Evolutionary conservation across 2,113 vertebrate genomes (phyloP), one percentile per base, ranked within the genome.

Genomic region (Cynopterus brachyotis): DNA sequence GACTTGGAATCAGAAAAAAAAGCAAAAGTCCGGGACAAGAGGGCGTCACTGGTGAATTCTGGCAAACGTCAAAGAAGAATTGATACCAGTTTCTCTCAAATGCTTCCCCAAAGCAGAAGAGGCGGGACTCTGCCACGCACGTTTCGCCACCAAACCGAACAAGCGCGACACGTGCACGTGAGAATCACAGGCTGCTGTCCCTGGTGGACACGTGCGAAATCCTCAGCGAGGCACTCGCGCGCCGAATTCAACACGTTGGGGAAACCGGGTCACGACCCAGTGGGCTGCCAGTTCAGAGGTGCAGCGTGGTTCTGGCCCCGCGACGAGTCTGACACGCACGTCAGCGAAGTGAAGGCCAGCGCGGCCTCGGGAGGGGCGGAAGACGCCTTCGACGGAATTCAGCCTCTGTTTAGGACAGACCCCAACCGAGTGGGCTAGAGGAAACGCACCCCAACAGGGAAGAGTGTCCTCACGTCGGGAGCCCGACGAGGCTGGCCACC

Each of bases 221-320:
- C 22, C 40, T 35, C 69, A 35, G 35, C 30, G 5, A 62, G 75
- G 12, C 35, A 26, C 17, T 24, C 24, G 30, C 53, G 10, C 45
- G 24, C 37, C 13, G 69, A 87, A 35, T 17, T n/a, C 28, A 26
- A 62, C 28, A 30, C 26, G 12, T 62, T 12, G 22, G 13, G 30
- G 30, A 5, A 28, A 5, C 26, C 26, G 2, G 10, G 24, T 37
- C 9, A 1, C 16, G 3, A 7, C 30, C 45, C 8, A 19, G 13
- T 35, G n/a, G 9, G 24, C 30, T 67, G 53, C 53, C 53, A 26
- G 11, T 26, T 30, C 85, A 35, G 37, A 40, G 69, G 60, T 2
- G 30, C 28, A 15, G 7, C 26, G 3, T 45, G 57, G 10, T 4
- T 22, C 37, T 20, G 20, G 8, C 30, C 5, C 55, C 19, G 26